phyloP scores from a whole-genome alignment of 2,113 vertebrate species.

The Camelus bactrianus region DNA sequence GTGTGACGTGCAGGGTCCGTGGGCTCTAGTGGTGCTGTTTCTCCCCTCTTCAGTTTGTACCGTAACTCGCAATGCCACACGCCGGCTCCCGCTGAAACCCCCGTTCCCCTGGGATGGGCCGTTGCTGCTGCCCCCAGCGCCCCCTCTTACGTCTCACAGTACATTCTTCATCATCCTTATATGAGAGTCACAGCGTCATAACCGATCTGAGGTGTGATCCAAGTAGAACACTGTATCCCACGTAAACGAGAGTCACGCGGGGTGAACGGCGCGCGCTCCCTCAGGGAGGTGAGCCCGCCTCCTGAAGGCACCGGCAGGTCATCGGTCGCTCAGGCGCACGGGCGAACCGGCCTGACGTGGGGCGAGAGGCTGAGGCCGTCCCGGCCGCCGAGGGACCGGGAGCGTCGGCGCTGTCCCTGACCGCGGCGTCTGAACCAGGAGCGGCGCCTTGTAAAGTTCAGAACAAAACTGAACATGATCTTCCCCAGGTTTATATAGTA shows the following conservation, averaged over 20 bases:
- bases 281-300: no score
- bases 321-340: no score
- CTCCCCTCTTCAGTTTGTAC: neutral
- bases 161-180: neutral
- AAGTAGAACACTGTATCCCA: neutral
- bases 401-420: neutral
- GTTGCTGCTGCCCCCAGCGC: neutral
- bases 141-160: neutral
- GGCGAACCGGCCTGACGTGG: no score
- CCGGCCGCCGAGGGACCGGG: no score
- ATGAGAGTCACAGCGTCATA: neutral
- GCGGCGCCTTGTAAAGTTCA: neutral
- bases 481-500: neutral
- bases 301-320: no score
- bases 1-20: neutral
- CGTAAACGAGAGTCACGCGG: neutral
- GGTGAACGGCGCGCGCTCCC: no score
- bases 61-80: neutral
- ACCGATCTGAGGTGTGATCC: neutral
- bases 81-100: neutral
- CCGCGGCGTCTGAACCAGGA: neutral
- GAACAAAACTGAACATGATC: neutral
- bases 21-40: neutral
- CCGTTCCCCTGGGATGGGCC: neutral
- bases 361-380: neutral